Evolutionary conservation across 92 coral and sea anemone species (phyloP), one percentile per base, ranked within the genome.

Genomic region (Porites evermanni): DNA sequence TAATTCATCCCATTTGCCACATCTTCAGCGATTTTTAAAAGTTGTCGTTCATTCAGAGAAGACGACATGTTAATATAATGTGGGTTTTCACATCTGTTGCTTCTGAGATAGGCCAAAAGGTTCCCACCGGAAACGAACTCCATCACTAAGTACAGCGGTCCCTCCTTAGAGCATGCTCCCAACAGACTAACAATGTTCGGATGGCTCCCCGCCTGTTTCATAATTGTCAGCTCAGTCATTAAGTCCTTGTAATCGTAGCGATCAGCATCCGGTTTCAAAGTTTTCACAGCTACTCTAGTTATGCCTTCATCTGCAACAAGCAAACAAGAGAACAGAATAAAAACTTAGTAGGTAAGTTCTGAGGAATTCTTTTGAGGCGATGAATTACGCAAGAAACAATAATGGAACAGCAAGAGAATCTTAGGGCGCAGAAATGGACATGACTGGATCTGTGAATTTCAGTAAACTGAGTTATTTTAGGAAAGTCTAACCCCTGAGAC

Each of bases 1-100:
- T 93, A 90, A 44, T 74, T 88, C 94, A 93, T 91, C 38, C 93
- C 96, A 24, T 88, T 61, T 52, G 91, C 88, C 8, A 93, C 93
- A 29, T 90, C 96, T 53, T 91, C 23, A 47, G 96, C 94, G 10
- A 93, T 88, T 60, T 75, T 80, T 9, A 93, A 24, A 65, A 93
- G 72, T 66, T 85, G 93, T 47, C 87, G 92, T 44, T 91, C 94
- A 13, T 81, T 84, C 13, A 91, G 74, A 17, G 93, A 86, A 32
- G 82, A 82, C 5, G 78, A 26, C 29, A 82, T 60, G 70, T 91
- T 91, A 76, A 91, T 77, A 59, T 91, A 91, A 32, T 75, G 86
- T n/a, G 88, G 75, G 38, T 83, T 47, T 18, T 82, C 61, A 58
- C 90, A 88, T 21, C 95, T 88, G 70, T 78, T 66, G 14, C 74